Base-by-base conservation (phyloP, 2,113 vertebrate species). In the Tupaia tana region DNA sequence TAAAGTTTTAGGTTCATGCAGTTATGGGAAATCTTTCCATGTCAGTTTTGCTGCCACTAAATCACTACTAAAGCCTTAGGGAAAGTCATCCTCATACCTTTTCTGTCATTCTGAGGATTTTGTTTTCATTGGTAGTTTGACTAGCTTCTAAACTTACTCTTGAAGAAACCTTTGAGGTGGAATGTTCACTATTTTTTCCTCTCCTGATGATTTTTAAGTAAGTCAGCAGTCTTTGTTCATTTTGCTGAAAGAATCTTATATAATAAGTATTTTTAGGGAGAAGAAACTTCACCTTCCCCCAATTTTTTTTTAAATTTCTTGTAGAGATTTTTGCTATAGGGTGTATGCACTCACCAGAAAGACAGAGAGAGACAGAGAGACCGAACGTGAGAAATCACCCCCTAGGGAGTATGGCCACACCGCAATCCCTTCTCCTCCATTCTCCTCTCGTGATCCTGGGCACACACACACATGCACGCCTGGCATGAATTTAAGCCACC, bases 201-300 rank as follows among this genome's bases (percentile, higher is more conserved):
- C 66, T n/a, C 25, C 1, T 88, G 83, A 59, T 43, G 9, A 66
- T 67, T 92, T 90, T 88, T 77, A 59, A 11, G 6, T 95, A 78
- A 87, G 80, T 8, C 22, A 79, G 2, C 58, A 24, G 16, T 27
- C 29, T 83, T 93, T 80, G 9, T 92, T 29, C 54, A 85, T 94
- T 95, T 90, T 91, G 69, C 61, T 79, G 29, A 66, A 91, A 95
- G 69, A 82, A 79, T 78, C 34, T n/a, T 29, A 20, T 69, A 16
- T 52, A 58, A n/a, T 74, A 56, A 95, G 66, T 9, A 64, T 74
- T 89, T 20, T 89, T 63, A 43, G 19, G 7, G 56, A 20, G 24
- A 2, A 66, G 29, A 75, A 61, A 64, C 3, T 25, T 10, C n/a
- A n/a, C n/a, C n/a, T n/a, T n/a, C n/a, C n/a, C n/a, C n/a, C n/a